Evolutionary conservation across 2,797 vertebrate species (phyloP), one percentile per base, ranked within the genome.

Genomic region (Semaprochilodus insignis): DNA sequence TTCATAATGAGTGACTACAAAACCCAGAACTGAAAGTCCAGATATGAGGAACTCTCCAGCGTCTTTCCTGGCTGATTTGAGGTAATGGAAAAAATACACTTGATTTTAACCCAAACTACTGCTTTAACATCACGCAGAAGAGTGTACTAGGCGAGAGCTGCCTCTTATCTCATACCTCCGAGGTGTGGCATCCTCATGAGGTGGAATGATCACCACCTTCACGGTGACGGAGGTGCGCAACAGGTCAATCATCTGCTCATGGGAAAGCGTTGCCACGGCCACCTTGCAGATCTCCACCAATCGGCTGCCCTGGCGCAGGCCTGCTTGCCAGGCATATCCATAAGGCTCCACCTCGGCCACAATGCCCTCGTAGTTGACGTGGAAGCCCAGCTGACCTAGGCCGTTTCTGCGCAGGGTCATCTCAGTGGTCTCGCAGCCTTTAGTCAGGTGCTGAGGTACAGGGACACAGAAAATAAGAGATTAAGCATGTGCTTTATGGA

Each of bases 281-380:
- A 99, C 97, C 91, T 99, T 99, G 92, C 98, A 99, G 92, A 99
- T 99, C 90, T 99, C 98, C 34, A 99, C 98, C 90, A 99, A 88
- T 6, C 98, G 94, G 92, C 98, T 99, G 88, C 98, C 98, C 89
- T 99, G 98, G 0, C 97, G 93, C 84, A 99, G 93, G 3, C 98
- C 98, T 0, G 98, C 97, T 93, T 99, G 98, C 98, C 98, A 99
- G 0, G 98, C 98, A 0, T 99, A 99, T 75, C 98, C 98, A 0
- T 99, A 99, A 1, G 98, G 97, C 91, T 99, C 98, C 80, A 99
- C 98, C 19, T 99, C 98, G 0, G 98, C 98, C 89, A 99, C 98
- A 0, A 99, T 99, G 92, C 98, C 98, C 91, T 99, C 98, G 0
- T 99, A 99, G 93, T 99, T 99, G 14, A 99, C 97, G 0, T 99